Percentiles rank a stretch among this genome's conserved stretches.
Evolutionary conservation across 2,888 invertebrate genomes (phyloP).

Genomic region (Caenorhabditis wallacei): DNA sequence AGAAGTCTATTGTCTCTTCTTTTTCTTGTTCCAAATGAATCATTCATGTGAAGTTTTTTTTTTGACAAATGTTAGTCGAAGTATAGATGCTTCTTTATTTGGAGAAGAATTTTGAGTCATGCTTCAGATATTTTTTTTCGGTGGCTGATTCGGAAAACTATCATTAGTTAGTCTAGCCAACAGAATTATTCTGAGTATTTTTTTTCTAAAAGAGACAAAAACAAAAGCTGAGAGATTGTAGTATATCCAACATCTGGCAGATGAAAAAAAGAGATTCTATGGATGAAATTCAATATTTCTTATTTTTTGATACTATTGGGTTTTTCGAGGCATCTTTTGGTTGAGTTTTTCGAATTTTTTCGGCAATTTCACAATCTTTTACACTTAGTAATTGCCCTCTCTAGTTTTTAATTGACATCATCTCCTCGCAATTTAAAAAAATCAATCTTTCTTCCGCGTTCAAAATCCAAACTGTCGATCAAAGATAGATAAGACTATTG

Average conservation of each 20-base stretch:
- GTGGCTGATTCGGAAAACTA: no score
- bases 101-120: background rate
- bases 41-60: constrained; percentile 60
- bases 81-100: background rate
- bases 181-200: constrained; percentile 18
- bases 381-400: no score
- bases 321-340: no score
- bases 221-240: constrained; percentile 6
- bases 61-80: constrained; percentile 37
- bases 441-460: background rate
- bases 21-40: constrained; percentile 50
- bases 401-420: background rate
- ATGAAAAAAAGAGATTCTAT: background rate
- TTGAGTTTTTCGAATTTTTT: no score
- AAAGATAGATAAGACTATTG: constrained; percentile 25
- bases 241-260: constrained; percentile 13
- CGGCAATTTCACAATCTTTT: no score
- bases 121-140: background rate
- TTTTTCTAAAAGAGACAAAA: background rate
- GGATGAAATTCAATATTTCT: background rate
- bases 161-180: background rate
- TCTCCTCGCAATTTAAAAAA: no score
- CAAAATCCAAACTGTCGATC: constrained; percentile 5
- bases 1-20: constrained; percentile 47
- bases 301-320: no score